Percentiles rank a stretch among this genome's conserved stretches.
These are phyloP conservation scores for Cygnus olor DNA, from an alignment of 2,797 vertebrate genomes.

Conservation along the genomic window DNA sequence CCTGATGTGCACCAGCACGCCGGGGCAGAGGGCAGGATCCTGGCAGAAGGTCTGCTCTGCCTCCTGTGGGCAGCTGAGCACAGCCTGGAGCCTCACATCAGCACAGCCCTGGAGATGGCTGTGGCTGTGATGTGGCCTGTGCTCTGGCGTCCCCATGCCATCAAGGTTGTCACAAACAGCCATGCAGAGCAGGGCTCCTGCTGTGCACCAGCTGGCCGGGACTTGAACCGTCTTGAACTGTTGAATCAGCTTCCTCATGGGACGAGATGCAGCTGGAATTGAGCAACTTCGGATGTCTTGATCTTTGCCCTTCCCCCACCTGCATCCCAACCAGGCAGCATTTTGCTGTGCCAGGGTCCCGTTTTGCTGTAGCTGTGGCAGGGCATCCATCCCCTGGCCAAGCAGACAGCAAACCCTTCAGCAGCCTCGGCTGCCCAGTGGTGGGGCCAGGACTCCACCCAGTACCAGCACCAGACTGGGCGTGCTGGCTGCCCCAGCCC, in stretches of 20 bases:
- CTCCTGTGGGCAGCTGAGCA: background rate
- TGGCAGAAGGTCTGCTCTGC: background rate
- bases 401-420: background rate
- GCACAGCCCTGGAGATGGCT: background rate
- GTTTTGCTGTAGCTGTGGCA: background rate
- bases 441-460: background rate
- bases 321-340: background rate
- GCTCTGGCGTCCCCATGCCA: background rate
- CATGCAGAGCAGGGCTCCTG: background rate
- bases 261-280: background rate
- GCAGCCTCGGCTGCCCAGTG: rapidly evolving
- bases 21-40: background rate
- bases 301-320: background rate
- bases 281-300: background rate
- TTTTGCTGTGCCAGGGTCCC: background rate
- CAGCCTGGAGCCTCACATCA: background rate
- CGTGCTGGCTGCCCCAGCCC: background rate
- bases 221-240: background rate
- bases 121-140: background rate
- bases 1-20: background rate
- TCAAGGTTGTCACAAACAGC: background rate
- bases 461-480: background rate
- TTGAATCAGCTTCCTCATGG: background rate
- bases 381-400: background rate
- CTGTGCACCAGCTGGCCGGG: background rate